phyloP scores from a whole-genome alignment of 1,140 invertebrate genomes.

The Brachystomella parvula region DNA sequence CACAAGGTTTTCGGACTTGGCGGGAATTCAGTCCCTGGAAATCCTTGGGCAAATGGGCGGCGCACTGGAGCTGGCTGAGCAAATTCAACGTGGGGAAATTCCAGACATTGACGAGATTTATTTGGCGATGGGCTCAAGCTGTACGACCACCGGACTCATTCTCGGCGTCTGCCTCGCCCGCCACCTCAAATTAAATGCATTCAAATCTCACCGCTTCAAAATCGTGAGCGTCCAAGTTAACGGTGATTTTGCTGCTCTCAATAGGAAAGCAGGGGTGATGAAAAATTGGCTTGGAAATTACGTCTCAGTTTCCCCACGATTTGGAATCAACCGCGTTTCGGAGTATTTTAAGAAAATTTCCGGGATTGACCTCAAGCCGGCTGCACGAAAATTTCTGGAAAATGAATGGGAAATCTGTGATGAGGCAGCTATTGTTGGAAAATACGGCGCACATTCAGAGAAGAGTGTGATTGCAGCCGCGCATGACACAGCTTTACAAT shows the following conservation, averaged over 20 bases:
- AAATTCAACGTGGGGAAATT: not conserved
- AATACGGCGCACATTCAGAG: not conserved
- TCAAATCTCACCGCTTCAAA: slow-evolving; percentile 5
- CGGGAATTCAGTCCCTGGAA: not conserved
- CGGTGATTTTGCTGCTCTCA: not conserved
- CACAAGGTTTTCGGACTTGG: slow-evolving; percentile 1
- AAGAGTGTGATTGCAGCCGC: not conserved
- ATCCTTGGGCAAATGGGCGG: slow-evolving; percentile 11
- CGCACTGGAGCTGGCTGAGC: slow-evolving; percentile 3
- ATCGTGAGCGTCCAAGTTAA: not conserved
- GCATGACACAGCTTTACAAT: not conserved
- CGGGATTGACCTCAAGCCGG: not conserved
- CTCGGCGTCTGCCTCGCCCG: slow-evolving; percentile 3
- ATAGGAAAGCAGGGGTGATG: not conserved
- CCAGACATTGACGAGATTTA: not conserved
- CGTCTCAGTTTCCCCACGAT: not conserved
- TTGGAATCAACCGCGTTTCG: not conserved
- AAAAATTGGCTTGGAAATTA: not conserved
- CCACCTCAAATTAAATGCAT: not conserved
- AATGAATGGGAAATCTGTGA: not conserved
- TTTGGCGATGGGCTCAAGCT: slow-evolving; percentile 5
- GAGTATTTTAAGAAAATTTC: not conserved
- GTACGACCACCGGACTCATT: slow-evolving; percentile 3
- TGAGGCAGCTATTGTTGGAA: not conserved
- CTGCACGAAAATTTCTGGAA: not conserved